Conservation (phyloP, 2,888 invertebrate genomes). For the Anaspis maculata region DNA sequence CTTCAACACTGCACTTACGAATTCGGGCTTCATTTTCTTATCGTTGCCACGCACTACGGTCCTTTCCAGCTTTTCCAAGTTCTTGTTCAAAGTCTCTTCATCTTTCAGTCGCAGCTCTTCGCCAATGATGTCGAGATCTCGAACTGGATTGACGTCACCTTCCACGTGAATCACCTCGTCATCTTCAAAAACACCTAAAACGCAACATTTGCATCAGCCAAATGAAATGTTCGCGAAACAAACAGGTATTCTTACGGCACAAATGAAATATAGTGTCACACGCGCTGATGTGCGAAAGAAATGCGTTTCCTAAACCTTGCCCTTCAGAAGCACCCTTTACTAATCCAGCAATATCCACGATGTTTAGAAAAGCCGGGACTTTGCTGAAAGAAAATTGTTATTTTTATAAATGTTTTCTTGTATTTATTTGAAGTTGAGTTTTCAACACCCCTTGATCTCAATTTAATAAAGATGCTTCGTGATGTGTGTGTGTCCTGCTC, state of each 20-base stretch:
- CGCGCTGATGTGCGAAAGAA: slow-evolving; percentile 95
- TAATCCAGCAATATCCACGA: slow-evolving; percentile 97
- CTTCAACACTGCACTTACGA: slow-evolving; percentile 65
- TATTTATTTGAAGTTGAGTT: slow-evolving; percentile 7
- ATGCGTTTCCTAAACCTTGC: slow-evolving; percentile 96
- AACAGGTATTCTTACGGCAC: too few relatives aligned
- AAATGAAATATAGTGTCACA: slow-evolving; percentile 98
- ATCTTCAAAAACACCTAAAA: slow-evolving; percentile 88
- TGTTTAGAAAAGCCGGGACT: slow-evolving; percentile 95
- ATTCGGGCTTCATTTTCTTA: slow-evolving; percentile 93
- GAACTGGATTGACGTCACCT: slow-evolving; percentile 94
- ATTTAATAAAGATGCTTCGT: slow-evolving; percentile 14
- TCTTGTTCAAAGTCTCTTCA: slow-evolving; percentile 73
- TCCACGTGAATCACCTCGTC: slow-evolving; percentile 97
- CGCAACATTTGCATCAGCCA: too few relatives aligned
- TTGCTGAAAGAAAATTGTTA: slow-evolving; percentile 59
- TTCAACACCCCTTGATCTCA: slow-evolving; percentile 12
- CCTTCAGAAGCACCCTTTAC: slow-evolving; percentile 98
- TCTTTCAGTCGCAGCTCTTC: slow-evolving; percentile 95
- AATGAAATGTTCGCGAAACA: too few relatives aligned
- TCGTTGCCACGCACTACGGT: slow-evolving; percentile 77
- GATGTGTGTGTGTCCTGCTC: slow-evolving; percentile 15
- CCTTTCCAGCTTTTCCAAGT: slow-evolving; percentile 81
- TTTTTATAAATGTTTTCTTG: slow-evolving; percentile 1
- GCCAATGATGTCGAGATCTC: slow-evolving; percentile 93